Percentiles rank a stretch among this genome's conserved stretches.
These are phyloP conservation scores for Noturus placidus DNA, from an alignment of 2,113 vertebrate species.

Conservation along the genomic window DNA sequence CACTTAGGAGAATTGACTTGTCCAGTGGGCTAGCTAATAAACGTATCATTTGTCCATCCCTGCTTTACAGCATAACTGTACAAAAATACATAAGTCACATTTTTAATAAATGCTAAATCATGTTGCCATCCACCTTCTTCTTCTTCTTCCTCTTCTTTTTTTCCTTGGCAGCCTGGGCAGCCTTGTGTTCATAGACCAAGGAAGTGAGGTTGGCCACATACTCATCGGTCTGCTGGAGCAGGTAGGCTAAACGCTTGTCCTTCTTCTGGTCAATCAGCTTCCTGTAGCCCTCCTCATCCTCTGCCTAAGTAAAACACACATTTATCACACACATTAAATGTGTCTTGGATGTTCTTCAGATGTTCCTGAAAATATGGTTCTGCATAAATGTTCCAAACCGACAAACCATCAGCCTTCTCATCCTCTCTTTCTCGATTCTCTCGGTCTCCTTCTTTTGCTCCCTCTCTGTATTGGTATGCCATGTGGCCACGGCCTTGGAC, in stretches of 20 bases:
- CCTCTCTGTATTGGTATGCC: slow-evolving; percentile 96
- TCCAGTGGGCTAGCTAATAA: not conserved
- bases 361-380: not conserved
- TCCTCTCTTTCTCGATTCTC: slow-evolving; percentile 96
- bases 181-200: slow-evolving; percentile 97
- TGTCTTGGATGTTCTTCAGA: not conserved
- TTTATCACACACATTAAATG: not conserved
- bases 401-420: slow-evolving; percentile 95
- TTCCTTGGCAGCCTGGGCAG: slow-evolving; percentile 95
- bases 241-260: slow-evolving; percentile 92
- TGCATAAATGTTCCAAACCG: not conserved
- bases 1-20: not conserved
- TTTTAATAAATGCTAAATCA: not conserved
- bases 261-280: slow-evolving; percentile 99
- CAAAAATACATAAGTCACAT: not conserved
- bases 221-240: slow-evolving; percentile 96
- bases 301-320: slow-evolving; percentile 74
- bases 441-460: slow-evolving; percentile 99
- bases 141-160: slow-evolving; percentile 91
- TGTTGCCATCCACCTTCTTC: slow-evolving; percentile 80
- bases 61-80: not conserved
- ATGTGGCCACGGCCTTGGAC: slow-evolving; percentile 90
- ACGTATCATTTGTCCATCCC: not conserved
- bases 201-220: slow-evolving; percentile 97
- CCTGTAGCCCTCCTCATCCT: slow-evolving; percentile 97